Base-by-base conservation (phyloP, 1,140 invertebrate genomes). In the Zeugodacus cucurbitae region DNA sequence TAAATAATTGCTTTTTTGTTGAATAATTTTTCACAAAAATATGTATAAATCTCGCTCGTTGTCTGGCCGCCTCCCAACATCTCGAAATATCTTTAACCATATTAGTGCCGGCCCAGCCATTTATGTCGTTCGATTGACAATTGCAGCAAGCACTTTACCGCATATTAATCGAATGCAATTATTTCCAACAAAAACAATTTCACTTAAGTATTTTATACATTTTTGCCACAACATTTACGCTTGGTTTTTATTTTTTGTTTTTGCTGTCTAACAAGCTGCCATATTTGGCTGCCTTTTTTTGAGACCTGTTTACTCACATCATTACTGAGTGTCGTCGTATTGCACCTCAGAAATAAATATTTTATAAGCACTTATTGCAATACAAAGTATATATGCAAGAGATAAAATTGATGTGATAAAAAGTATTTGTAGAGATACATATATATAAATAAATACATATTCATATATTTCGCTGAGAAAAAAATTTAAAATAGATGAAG, bases 291-390 rank as follows among this genome's bases (percentile, higher is more conserved):
- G 22, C 8, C 5, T n/a, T n/a, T n/a, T n/a, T n/a, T n/a, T 26
- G 41, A n/a, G 41, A 82, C 41, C 74, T 82, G n/a, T 48, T 48
- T 44, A 8, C 22, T 10, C 20, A 34, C 70, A 22, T 78, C 20
- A 22, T n/a, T 29, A 2, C 34, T 48, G 37, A 82, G n/a, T 82
- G 74, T 44, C n/a, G 44, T 22, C 20, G 41, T 26, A 11, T 82
- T 82, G 67, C 67, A 74, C 34, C 34, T 8, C 17, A 34, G 74
- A 82, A 82, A 82, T 82, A 82, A 82, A 82, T 82, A 82, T 48
- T 22, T 29, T 37, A 62, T 62, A 26, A 8, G 58, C 58, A 8
- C n/a, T 62, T 62, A 62, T 17, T 54, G 58, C 58, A 62, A 54
- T 54, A 20, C 48, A 54, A 54, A 54, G 48, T 54, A 20, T 54